Conservation (phyloP, 2,888 invertebrate species). For the Leptopilina myrica region DNA sequence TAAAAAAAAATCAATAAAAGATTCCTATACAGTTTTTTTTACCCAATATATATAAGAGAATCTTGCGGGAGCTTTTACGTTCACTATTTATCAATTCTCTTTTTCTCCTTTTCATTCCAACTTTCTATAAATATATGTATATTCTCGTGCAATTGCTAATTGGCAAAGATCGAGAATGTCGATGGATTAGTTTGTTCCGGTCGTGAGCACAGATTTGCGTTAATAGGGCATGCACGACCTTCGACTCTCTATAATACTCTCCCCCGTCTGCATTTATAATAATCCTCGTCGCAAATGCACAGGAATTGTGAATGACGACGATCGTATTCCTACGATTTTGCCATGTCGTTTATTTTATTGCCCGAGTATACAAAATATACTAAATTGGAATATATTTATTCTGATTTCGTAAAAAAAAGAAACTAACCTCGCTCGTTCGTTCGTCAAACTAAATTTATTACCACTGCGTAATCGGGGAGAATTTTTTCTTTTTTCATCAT, state of each 20-base stretch:
- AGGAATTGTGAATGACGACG: constrained; percentile 48
- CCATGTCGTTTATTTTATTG: background rate
- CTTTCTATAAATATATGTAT: background rate
- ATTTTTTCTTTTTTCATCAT: too few relatives aligned
- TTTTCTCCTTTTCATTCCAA: too few relatives aligned
- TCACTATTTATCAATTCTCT: background rate
- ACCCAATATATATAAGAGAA: too few relatives aligned
- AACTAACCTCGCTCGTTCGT: background rate
- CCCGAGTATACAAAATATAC: background rate
- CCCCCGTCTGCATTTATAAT: constrained; percentile 4
- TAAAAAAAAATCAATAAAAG: too few relatives aligned
- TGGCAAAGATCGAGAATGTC: constrained; percentile 43
- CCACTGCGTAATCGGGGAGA: too few relatives aligned
- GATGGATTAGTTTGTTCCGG: constrained; percentile 53
- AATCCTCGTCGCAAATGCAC: constrained; percentile 31
- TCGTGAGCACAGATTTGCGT: constrained; percentile 54
- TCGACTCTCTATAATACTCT: constrained; percentile 43
- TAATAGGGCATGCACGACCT: constrained; percentile 53
- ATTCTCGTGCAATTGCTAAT: constrained; percentile 9
- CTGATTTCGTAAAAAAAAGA: too few relatives aligned
- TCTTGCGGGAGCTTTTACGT: too few relatives aligned
- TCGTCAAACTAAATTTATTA: constrained; percentile 1
- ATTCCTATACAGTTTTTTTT: too few relatives aligned
- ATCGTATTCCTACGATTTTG: constrained; percentile 42
- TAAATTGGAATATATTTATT: background rate